Base-by-base conservation (phyloP, 1,140 invertebrate species). In the Aleiodes sp. region DNA sequence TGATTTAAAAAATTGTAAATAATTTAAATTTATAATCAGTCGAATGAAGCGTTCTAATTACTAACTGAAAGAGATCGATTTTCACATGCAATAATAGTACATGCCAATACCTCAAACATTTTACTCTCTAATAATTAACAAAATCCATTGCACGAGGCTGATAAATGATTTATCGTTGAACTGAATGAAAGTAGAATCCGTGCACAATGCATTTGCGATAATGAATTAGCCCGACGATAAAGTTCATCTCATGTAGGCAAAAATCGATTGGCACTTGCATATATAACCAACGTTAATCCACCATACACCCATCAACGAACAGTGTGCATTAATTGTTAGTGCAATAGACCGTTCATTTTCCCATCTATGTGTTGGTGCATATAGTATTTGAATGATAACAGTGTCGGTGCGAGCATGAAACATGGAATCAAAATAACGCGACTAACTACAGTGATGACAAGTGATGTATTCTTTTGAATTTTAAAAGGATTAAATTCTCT, bases 371-470 rank as follows among this genome's bases (percentile, higher is more conserved):
- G 21, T 52, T 24, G 26, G 46, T 52, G 46, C n/a, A 52, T 24
- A 52, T 12, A 24, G 21, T 21, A 52, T 52, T 52, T 52, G 19
- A 52, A 2, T 52, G 21, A 52, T 52, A 52, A 6, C 26, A 61
- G 33, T 35, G 31, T 61, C 59, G 33, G 19, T 8, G 14, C 29
- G 21, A 16, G 24, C 29, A 61, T 12, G 12, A 21, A 7, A 31
- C 16, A 35, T 37, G 33, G 59, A 31, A 61, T 61, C 59, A 61
- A 61, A 61, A 61, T 61, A 61, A 61, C 59, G 59, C 33, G 31
- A 16, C 31, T 37, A 10, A 41, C 16, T 12, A 14, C 39, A 14
- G 33, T 37, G 33, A 61, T 60, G 28, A 60, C 28, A 37, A 37
- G 33, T 61, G 59, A 35, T 33, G 3, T 14, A 12, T 41, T 12